Evolutionary conservation across 2,113 vertebrate genomes (phyloP).

Genomic region (Peromyscus leucopus): DNA sequence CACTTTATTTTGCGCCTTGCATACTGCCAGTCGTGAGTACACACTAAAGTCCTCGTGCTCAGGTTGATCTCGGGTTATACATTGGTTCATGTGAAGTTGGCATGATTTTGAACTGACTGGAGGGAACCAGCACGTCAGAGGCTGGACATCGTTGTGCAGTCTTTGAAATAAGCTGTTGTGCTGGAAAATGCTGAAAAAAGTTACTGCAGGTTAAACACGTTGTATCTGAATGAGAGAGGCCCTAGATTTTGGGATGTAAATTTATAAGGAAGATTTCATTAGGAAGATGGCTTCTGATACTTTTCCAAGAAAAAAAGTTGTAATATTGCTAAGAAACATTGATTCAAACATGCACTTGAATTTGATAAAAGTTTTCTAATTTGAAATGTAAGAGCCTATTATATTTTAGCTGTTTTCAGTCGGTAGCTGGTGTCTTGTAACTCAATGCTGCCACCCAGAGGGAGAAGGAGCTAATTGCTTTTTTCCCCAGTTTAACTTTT

Average conservation of each 20-base stretch:
- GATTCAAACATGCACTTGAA: conserved; percentile 10
- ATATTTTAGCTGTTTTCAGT: neutral
- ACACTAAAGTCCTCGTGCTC: neutral
- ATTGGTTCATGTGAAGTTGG: neutral
- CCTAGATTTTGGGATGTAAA: conserved; percentile 51
- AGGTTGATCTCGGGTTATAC: neutral
- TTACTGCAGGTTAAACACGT: neutral
- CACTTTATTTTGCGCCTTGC: conserved; percentile 98
- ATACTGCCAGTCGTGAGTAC: conserved; percentile 98
- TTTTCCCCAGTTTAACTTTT: neutral
- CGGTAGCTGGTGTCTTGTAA: conserved; percentile 12
- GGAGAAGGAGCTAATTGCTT: conserved; percentile 26
- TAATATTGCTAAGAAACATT: conserved; percentile 46
- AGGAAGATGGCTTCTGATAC: neutral
- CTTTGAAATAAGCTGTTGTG: conserved; percentile 34
- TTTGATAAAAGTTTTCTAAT: conserved; percentile 33
- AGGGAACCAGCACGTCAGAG: neutral
- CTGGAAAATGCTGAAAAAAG: neutral
- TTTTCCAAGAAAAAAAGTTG: neutral
- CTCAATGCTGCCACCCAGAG: conserved; percentile 85
- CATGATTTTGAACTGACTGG: neutral
- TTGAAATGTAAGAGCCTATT: neutral
- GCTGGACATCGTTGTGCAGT: neutral
- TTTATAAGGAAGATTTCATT: neutral
- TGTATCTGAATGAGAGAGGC: conserved; percentile 15